Evolutionary conservation across 35 echinoderm and acorn worm genomes (phyloP).

Genomic region (Acanthaster planci): DNA sequence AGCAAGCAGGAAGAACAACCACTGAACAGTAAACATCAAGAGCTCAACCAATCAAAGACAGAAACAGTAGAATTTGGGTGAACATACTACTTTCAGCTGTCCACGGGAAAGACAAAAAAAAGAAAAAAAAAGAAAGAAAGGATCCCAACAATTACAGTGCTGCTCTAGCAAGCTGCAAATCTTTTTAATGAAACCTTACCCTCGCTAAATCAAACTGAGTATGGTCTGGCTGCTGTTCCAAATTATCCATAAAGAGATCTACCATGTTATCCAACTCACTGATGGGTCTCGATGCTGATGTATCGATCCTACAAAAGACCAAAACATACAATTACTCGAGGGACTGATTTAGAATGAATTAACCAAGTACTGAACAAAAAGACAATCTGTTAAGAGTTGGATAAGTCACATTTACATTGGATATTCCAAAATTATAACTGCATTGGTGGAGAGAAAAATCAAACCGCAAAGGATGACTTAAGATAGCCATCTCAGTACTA

Average conservation of each 20-base stretch:
- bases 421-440: no score
- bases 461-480: no score
- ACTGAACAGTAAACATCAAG: not conserved
- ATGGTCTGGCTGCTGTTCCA: not conserved
- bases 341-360: not conserved
- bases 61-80: not conserved
- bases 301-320: not conserved
- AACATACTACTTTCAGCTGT: not conserved
- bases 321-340: not conserved
- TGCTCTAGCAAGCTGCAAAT: no score
- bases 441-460: no score
- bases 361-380: no score
- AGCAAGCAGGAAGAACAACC: not conserved
- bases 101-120: not conserved
- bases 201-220: slow-evolving; percentile 11
- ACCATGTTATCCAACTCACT: slow-evolving; percentile 14
- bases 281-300: not conserved
- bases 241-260: slow-evolving; percentile 1
- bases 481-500: no score
- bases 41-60: not conserved
- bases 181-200: not conserved
- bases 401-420: no score
- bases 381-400: no score
- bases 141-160: no score
- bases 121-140: not conserved